Base-by-base conservation (phyloP, 2,888 invertebrate genomes). In the Drosophila austrosaltans region DNA sequence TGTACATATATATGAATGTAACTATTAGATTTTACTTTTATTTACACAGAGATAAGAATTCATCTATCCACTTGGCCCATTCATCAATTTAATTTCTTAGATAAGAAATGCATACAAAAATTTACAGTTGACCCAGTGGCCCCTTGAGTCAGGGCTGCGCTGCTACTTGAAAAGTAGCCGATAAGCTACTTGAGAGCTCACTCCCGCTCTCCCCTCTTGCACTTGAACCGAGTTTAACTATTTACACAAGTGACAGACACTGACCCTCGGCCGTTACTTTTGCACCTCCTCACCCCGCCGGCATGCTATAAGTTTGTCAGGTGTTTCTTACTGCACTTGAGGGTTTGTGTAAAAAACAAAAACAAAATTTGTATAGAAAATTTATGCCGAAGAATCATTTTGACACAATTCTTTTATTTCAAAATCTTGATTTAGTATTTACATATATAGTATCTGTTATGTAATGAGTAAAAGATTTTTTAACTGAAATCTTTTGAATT, bases 1-100 rank as follows among this genome's bases (percentile, higher is more conserved):
- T 82, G 8, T 22, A 48, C 12, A 10, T 25, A 48, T 25, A 10
- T 25, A 48, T 48, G 12, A 48, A 4, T 82, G 79, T 82, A 87
- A 87, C 77, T 77, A 48, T 25, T 25, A 48, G 72, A 62, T 70
- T 66, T 72, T 65, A 71, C 57, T 71, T 72, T 36, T 28, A 32
- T 57, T 22, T 32, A 53, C 53, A 28, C 59, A 59, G 22, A 48
- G 12, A 32, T 61, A 30, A 48, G 44, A 66, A 48, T 22, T 48
- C 48, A 48, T 48, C 48, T 25, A 48, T 22, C 22, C 44, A 12
- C 10, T 48, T 25, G 48, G 10, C 48, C 44, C 48, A 48, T 48
- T 48, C 25, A 48, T 48, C 48, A 48, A 48, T 7, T 16, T 25
- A 25, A 25, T 48, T 48, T 48, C 12, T 36, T 10, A 8, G 48